phyloP scores from a whole-genome alignment of 2,888 invertebrate species.

The Notodonta ziczac region DNA sequence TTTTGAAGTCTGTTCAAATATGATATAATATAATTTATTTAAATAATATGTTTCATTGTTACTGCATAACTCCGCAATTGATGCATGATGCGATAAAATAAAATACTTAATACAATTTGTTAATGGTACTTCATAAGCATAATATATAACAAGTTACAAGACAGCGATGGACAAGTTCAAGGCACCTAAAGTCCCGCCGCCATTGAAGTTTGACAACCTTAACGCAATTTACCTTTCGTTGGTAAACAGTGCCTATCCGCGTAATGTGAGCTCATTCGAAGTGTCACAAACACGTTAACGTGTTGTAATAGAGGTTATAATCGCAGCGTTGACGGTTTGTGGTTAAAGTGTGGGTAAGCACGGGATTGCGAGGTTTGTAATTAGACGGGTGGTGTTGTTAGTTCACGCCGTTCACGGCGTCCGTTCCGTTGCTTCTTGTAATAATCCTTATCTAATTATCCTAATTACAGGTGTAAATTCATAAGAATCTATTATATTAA shows the following conservation, averaged over 20 bases:
- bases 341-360: not conserved
- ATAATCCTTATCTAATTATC: not conserved
- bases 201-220: slow-evolving; percentile 9
- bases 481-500: too few relatives aligned
- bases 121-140: too few relatives aligned
- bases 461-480: too few relatives aligned
- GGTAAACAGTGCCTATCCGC: slow-evolving; percentile 4
- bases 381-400: slow-evolving; percentile 1
- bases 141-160: too few relatives aligned
- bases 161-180: too few relatives aligned
- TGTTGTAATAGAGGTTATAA: slow-evolving; percentile 5
- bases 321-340: not conserved
- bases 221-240: slow-evolving; percentile 8
- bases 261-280: slow-evolving; percentile 8
- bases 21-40: too few relatives aligned
- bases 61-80: too few relatives aligned
- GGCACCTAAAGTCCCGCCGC: slow-evolving; percentile 9
- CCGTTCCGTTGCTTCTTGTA: too few relatives aligned
- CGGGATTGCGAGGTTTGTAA: slow-evolving; percentile 3
- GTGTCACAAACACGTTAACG: slow-evolving; percentile 3
- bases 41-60: too few relatives aligned
- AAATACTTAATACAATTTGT: too few relatives aligned
- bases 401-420: not conserved
- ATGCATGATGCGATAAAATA: too few relatives aligned
- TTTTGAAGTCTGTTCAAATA: too few relatives aligned